phyloP scores from a whole-genome alignment of 2,113 vertebrate genomes.

The Hystrix cristata region DNA sequence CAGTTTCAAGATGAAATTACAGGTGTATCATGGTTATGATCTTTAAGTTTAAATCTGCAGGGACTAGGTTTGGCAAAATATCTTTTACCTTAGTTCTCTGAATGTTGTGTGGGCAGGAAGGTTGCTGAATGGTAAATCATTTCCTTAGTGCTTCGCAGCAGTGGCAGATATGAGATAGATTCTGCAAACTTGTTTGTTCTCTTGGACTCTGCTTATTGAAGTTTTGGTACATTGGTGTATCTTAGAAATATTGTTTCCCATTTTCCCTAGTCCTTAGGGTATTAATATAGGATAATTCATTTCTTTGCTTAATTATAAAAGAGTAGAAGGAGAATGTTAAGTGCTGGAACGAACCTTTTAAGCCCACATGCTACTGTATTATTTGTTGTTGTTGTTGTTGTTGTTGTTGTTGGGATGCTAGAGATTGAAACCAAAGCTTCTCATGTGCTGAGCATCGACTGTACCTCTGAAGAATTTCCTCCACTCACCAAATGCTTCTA shows the following conservation, averaged over 20 bases:
- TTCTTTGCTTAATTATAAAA: conserved; percentile 42
- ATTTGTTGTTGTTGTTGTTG: not conserved
- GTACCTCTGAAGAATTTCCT: not conserved
- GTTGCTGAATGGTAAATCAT: not conserved
- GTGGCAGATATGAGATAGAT: not conserved
- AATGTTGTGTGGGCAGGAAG: not conserved
- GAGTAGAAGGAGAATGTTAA: not conserved
- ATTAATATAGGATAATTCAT: not conserved
- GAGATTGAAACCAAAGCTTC: not conserved
- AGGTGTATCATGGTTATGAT: not conserved
- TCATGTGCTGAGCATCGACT: too few relatives aligned
- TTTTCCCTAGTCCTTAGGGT: not conserved
- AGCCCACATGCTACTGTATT: not conserved
- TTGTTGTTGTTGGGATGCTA: not conserved
- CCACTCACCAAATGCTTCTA: not conserved
- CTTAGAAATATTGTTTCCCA: not conserved
- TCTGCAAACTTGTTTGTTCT: conserved; percentile 4
- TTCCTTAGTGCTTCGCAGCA: not conserved
- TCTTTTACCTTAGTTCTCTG: not conserved
- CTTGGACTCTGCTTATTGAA: conserved; percentile 3
- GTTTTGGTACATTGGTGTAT: not conserved
- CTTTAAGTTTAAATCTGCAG: not conserved
- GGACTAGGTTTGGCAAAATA: not conserved
- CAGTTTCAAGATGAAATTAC: not conserved
- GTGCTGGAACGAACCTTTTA: not conserved